Percentiles rank a stretch among this genome's conserved stretches.
These are phyloP conservation scores for Antennarius striatus DNA, from an alignment of 2,113 vertebrate species.

Conservation along the genomic window DNA sequence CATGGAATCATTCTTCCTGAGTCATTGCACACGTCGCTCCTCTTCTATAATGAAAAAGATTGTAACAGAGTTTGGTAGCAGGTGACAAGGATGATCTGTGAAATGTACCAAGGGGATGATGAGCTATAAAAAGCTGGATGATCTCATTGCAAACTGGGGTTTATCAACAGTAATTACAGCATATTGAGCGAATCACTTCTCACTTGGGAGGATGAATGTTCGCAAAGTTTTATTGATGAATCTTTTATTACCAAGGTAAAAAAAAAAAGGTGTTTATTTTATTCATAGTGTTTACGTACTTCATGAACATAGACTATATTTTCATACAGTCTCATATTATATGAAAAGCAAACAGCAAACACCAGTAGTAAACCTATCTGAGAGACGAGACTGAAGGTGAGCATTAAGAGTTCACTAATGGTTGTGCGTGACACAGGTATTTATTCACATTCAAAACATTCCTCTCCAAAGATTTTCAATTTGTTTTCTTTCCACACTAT, in stretches of 20 bases:
- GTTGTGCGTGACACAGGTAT: slow-evolving; percentile 25
- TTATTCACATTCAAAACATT: slow-evolving; percentile 12
- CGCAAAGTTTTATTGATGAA: neutral
- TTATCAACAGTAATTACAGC: slow-evolving; percentile 16
- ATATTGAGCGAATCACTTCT: slow-evolving; percentile 19
- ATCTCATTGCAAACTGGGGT: slow-evolving; percentile 46
- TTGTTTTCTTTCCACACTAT: slow-evolving; percentile 1
- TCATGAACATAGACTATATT: neutral
- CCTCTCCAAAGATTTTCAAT: slow-evolving; percentile 1
- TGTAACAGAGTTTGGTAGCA: neutral
- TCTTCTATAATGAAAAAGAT: no score
- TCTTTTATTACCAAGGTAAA: slow-evolving; percentile 2
- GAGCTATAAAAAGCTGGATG: slow-evolving; percentile 26
- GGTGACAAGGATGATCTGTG: neutral
- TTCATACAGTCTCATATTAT: no score
- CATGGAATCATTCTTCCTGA: neutral
- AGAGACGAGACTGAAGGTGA: no score
- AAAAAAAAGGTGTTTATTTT: no score
- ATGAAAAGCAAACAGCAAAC: no score
- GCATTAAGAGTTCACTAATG: no score
- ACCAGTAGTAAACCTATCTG: no score
- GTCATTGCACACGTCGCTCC: neutral
- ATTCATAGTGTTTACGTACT: no score
- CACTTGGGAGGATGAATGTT: slow-evolving; percentile 16
- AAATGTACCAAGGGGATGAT: slow-evolving; percentile 24